Evolutionary conservation across 2,888 invertebrate species (phyloP).

Genomic region (Drosophila dives): DNA sequence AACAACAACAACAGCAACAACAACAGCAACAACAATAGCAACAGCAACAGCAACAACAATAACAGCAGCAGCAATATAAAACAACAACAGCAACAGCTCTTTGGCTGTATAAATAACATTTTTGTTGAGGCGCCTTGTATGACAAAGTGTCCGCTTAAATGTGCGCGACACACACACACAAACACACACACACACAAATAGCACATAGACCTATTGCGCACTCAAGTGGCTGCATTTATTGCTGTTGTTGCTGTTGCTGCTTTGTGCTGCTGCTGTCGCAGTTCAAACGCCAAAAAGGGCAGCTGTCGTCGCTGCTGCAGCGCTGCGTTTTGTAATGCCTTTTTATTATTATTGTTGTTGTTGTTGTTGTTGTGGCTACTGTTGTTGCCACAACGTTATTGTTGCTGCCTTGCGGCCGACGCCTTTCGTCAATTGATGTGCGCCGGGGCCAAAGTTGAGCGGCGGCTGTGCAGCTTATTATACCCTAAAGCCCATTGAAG

Average conservation of each 20-base stretch:
- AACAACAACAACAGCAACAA: slow-evolving; percentile 28
- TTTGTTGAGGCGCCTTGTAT: slow-evolving; percentile 71
- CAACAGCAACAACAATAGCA: slow-evolving; percentile 26
- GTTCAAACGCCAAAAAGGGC: slow-evolving; percentile 59
- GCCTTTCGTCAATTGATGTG: slow-evolving; percentile 55
- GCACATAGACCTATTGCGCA: slow-evolving; percentile 47
- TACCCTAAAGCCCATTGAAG: slow-evolving; percentile 1
- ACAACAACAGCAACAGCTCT: slow-evolving; percentile 26
- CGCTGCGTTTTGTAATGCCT: slow-evolving; percentile 42
- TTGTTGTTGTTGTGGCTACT: slow-evolving; percentile 26
- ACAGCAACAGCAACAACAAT: neutral
- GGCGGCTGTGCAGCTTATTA: slow-evolving; percentile 33
- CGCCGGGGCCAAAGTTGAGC: slow-evolving; percentile 46
- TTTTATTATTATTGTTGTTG: slow-evolving; percentile 32
- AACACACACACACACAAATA: slow-evolving; percentile 20
- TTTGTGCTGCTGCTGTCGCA: slow-evolving; percentile 48
- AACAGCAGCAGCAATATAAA: slow-evolving; percentile 6
- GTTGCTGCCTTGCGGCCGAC: slow-evolving; percentile 28
- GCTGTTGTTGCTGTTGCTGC: slow-evolving; percentile 34
- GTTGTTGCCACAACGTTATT: slow-evolving; percentile 24
- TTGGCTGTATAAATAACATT: slow-evolving; percentile 70
- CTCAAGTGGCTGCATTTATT: slow-evolving; percentile 72
- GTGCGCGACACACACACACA: slow-evolving; percentile 48
- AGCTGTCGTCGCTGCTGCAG: slow-evolving; percentile 38
- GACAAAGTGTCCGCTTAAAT: slow-evolving; percentile 75